Conservation (phyloP, 2,888 invertebrate species). For the Malthinus flaveolus region DNA sequence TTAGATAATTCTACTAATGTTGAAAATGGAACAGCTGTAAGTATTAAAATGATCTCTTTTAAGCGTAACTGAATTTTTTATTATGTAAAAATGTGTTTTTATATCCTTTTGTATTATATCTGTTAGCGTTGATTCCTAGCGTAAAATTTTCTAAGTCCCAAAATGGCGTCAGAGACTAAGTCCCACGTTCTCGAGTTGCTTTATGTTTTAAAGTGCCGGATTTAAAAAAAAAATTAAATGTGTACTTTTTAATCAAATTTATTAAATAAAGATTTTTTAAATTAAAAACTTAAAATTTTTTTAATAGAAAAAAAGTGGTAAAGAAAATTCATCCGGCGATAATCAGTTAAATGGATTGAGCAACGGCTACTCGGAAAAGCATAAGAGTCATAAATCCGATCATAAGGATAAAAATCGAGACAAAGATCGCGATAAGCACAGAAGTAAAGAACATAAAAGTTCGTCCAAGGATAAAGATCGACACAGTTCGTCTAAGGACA, state of each 20-base stretch:
- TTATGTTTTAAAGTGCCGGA: not conserved
- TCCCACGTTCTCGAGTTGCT: constrained; percentile 56
- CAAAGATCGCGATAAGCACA: constrained; percentile 61
- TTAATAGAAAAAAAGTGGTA: constrained; percentile 32
- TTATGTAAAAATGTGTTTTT: not conserved
- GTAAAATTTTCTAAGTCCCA: constrained; percentile 77
- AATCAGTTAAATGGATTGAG: constrained; percentile 77
- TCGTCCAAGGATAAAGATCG: constrained; percentile 56
- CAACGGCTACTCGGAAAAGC: constrained; percentile 70
- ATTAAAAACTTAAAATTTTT: constrained; percentile 10
- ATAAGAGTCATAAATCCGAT: constrained; percentile 61
- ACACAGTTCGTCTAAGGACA: constrained; percentile 48
- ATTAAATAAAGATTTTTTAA: constrained; percentile 1
- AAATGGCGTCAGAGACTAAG: constrained; percentile 84
- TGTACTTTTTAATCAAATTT: too few species aligned
- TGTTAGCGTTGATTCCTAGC: constrained; percentile 26
- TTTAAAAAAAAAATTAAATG: too few species aligned
- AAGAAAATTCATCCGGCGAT: constrained; percentile 48
- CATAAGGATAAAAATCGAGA: constrained; percentile 71
- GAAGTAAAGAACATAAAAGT: constrained; percentile 67
- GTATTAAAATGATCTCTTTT: constrained; percentile 49
- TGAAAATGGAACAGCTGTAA: constrained; percentile 64
- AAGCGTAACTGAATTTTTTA: not conserved
- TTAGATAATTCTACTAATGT: constrained; percentile 65
- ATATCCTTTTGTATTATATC: not conserved